A percentile compares a stretch with the other conserved stretches of the same genome.
These are phyloP conservation scores for Gila robusta DNA, from an alignment of 2,797 vertebrate species.

Conservation along the genomic window DNA sequence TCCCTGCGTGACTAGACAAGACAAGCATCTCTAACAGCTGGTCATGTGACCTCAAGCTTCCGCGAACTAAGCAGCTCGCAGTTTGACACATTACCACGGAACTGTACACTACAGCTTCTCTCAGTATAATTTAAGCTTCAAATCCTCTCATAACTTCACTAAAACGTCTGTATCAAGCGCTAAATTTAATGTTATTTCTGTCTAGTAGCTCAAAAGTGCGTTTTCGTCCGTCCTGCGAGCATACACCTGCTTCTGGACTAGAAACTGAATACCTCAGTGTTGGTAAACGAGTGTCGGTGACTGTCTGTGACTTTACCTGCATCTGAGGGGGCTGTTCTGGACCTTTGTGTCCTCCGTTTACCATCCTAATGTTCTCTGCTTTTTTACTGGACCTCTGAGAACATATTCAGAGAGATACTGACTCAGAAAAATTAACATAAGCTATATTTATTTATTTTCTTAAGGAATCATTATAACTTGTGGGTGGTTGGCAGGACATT, in stretches of 20 bases:
- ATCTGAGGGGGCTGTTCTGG: slow-evolving; percentile 61
- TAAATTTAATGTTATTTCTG: neutral
- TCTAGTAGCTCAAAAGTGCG: neutral
- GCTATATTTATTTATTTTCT: neutral
- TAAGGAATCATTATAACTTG: neutral
- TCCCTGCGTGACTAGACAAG: slow-evolving; percentile 22
- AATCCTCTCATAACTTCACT: neutral
- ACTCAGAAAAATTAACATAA: neutral
- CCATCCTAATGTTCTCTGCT: slow-evolving; percentile 62
- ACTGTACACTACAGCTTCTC: neutral
- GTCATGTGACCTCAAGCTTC: slow-evolving; percentile 44
- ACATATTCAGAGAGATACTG: neutral
- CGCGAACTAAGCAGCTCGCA: neutral
- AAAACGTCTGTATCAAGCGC: neutral
- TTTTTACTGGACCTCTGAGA: slow-evolving; percentile 68
- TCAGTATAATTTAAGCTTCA: neutral
- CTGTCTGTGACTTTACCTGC: slow-evolving; percentile 68
- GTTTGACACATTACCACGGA: neutral
- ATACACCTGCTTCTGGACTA: neutral
- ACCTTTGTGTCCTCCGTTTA: slow-evolving; percentile 62
- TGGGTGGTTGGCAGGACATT: neutral
- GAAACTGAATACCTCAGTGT: slow-evolving; percentile 31
- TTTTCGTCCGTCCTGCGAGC: neutral
- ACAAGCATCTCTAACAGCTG: neutral
- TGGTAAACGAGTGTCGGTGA: neutral